Evolutionary conservation across 2,888 invertebrate species (phyloP), one percentile per base, ranked within the genome.

Genomic region (Patella caerulea): DNA sequence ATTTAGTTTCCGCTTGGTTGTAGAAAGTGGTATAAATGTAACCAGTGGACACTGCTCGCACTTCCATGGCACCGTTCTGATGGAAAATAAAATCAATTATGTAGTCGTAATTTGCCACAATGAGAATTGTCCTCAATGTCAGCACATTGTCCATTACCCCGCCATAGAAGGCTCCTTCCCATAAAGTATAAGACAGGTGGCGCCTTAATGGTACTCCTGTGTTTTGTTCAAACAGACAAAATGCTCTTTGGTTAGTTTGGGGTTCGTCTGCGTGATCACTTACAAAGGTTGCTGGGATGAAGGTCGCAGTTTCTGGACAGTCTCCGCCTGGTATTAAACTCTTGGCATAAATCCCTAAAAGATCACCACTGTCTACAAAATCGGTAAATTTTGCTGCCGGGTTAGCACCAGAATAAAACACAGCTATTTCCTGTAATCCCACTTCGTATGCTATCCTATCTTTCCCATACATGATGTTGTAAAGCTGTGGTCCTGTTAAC

Each of bases 391-490:
- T 73, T 53, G 80, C 71, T 7, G 77, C 79, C 5, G 89, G 86
- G 45, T 83, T 83, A 45, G 81, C 69, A 0, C 86, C 89, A 0
- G 87, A 85, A 77, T 89, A 89, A 69, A 86, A 82, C 1, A 87
- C 87, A 7, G 84, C 82, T 12, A 89, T 83, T 77, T 90, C 90
- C 56, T 88, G 88, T 29, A 89, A 74, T 72, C 88, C 85, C 4
- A 90, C 78, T 81, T 90, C 90, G 76, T 90, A 90, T 9, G 85
- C 86, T 24, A 90, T 86, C 65, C 88, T 81, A 71, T 89, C 85
- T 4, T 81, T 81, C n/a, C 83, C 76, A 78, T 81, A 90, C 24
- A 84, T 79, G 15, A 89, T 80, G 74, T 88, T 85, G 76, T 84
- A 87, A 9, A 87, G n/a, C 71, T 87, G 86, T 12, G 87, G 86